Percentiles rank a stretch among this genome's conserved stretches.
Evolutionary conservation across 1,140 invertebrate genomes (phyloP).

Genomic region (Latrodectus geometricus): DNA sequence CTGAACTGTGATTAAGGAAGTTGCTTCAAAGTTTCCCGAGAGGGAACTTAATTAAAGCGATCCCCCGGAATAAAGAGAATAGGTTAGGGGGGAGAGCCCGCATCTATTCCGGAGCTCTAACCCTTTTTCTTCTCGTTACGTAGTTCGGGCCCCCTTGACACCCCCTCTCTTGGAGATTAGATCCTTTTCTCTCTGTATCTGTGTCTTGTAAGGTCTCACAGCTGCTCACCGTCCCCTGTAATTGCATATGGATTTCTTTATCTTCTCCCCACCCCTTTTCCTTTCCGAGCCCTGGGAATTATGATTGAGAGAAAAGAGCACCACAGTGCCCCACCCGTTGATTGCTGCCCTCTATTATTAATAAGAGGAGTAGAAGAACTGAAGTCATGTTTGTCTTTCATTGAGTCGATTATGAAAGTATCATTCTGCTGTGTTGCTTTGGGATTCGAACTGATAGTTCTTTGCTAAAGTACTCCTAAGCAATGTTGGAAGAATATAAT

Average conservation of each 20-base stretch:
- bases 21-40: constrained; percentile 55
- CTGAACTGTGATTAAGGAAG: constrained; percentile 57
- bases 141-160: neutral
- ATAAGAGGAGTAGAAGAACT: neutral
- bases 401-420: constrained; percentile 14
- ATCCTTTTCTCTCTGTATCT: neutral
- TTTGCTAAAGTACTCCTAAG: too few relatives aligned
- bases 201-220: neutral
- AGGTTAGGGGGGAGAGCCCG: constrained; percentile 8
- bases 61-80: constrained; percentile 38
- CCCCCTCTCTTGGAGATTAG: constrained; percentile 26
- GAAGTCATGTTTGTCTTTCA: constrained; percentile 16
- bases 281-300: neutral
- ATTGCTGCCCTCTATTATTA: neutral
- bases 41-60: constrained; percentile 59
- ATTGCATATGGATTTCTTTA: constrained; percentile 50
- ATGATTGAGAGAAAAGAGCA: constrained; percentile 25
- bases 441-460: too few relatives aligned
- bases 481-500: too few relatives aligned
- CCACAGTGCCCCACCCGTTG: neutral
- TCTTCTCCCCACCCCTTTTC: constrained; percentile 4
- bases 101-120: constrained; percentile 27
- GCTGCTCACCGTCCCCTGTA: constrained; percentile 19
- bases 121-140: constrained; percentile 49
- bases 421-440: neutral